Conservation (phyloP, 2,797 vertebrate species). For the Potorous gilbertii region DNA sequence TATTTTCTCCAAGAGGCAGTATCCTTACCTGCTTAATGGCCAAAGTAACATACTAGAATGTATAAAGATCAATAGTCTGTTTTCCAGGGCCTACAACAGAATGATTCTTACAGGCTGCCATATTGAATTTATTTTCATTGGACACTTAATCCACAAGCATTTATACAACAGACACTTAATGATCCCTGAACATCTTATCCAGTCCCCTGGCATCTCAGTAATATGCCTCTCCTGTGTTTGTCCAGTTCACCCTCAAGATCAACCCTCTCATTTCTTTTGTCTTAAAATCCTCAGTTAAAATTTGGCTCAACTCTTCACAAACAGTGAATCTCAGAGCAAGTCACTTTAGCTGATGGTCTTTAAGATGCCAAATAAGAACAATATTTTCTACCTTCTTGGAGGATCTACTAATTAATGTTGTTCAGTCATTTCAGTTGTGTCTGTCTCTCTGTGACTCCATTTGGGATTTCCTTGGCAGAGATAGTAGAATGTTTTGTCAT, state of each 20-base stretch:
- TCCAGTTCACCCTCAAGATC: background rate
- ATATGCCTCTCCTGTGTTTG: background rate
- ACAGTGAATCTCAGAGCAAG: no score
- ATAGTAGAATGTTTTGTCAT: background rate
- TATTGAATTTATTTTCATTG: background rate
- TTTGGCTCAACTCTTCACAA: background rate
- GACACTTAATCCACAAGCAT: background rate
- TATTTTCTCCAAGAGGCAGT: background rate
- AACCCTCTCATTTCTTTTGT: background rate
- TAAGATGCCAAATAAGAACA: background rate
- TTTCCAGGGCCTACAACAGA: background rate
- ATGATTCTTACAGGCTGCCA: background rate
- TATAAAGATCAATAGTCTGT: background rate
- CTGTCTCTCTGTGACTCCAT: background rate
- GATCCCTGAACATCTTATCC: background rate
- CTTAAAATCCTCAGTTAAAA: background rate
- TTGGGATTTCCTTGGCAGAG: background rate
- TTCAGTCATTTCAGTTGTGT: background rate
- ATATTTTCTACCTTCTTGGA: background rate
- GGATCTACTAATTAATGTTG: background rate
- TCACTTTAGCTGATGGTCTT: background rate
- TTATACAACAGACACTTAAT: background rate
- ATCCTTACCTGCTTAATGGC: background rate
- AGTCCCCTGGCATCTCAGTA: background rate
- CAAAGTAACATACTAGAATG: background rate